Evolutionary conservation across 2,113 vertebrate species (phyloP).

Genomic region (Centropristis striata): DNA sequence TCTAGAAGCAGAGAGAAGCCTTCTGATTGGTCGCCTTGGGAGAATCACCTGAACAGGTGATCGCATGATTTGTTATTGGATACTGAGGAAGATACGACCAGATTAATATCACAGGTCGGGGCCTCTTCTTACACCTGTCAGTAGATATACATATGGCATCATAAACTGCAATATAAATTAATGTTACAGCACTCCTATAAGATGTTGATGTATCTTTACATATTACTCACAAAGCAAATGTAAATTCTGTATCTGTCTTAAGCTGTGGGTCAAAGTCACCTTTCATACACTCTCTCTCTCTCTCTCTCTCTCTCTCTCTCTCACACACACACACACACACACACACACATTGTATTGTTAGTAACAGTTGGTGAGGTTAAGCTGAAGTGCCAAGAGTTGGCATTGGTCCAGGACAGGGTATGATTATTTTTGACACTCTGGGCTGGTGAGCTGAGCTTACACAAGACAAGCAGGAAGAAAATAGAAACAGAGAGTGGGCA

Average conservation of each 20-base stretch:
- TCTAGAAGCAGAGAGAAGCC: constrained; percentile 29
- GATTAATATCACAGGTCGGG: neutral
- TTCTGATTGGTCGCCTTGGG: constrained; percentile 51
- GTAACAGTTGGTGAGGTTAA: constrained; percentile 15
- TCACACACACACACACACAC: neutral
- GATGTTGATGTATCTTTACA: neutral
- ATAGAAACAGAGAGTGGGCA: neutral
- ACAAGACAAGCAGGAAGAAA: neutral
- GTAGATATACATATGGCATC: neutral
- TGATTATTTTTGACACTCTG: constrained; percentile 38
- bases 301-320: neutral
- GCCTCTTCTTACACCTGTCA: neutral
- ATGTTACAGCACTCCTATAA: neutral
- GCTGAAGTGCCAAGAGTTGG: constrained; percentile 3
- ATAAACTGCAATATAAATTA: neutral
- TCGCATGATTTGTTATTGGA: constrained; percentile 53
- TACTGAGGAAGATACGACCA: neutral
- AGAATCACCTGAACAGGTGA: constrained; percentile 37
- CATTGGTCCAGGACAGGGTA: neutral
- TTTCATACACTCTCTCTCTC: neutral
- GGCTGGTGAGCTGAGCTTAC: constrained; percentile 19
- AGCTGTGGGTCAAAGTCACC: neutral
- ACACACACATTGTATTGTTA: constrained; percentile 2
- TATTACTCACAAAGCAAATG: neutral
- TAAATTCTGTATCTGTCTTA: neutral